Evolutionary conservation across 2,888 invertebrate species (phyloP).

Genomic region (Pandemis heparana): DNA sequence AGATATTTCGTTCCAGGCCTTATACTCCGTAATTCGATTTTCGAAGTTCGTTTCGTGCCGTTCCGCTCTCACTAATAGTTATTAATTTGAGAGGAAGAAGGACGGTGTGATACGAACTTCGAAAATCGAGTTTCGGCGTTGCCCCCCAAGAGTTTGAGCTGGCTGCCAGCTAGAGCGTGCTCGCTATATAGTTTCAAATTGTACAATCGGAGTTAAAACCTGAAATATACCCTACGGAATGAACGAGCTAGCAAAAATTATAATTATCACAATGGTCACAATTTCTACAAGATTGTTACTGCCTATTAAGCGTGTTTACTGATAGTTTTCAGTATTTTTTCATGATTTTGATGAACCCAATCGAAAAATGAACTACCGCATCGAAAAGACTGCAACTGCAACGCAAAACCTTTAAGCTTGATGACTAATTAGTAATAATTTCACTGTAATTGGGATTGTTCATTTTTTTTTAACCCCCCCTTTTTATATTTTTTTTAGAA

Average conservation of each 20-base stretch:
- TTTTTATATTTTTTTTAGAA: no score
- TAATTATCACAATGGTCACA: neutral
- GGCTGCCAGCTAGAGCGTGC: slow-evolving; percentile 60
- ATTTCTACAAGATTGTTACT: neutral
- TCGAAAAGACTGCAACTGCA: slow-evolving; percentile 49
- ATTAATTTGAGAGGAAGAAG: no score
- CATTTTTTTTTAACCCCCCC: no score
- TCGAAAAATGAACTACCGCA: slow-evolving; percentile 58
- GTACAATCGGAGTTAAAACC: neutral
- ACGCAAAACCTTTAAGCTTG: slow-evolving; percentile 50
- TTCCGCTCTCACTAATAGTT: no score
- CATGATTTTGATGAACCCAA: slow-evolving; percentile 48
- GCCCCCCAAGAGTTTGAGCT: slow-evolving; percentile 49
- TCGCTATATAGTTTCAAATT: slow-evolving; percentile 53
- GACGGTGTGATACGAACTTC: no score
- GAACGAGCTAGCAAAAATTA: neutral
- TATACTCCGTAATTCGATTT: no score
- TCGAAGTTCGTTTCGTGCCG: no score
- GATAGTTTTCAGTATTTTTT: neutral
- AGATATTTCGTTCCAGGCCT: neutral
- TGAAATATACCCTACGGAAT: neutral
- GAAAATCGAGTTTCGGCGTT: no score
- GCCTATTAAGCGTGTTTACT: neutral
- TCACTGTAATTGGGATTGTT: no score
- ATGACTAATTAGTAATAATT: slow-evolving; percentile 54